Evolutionary conservation across 2,113 vertebrate genomes (phyloP), one percentile per base, ranked within the genome.

Genomic region (Forbesichthys papilliferus): DNA sequence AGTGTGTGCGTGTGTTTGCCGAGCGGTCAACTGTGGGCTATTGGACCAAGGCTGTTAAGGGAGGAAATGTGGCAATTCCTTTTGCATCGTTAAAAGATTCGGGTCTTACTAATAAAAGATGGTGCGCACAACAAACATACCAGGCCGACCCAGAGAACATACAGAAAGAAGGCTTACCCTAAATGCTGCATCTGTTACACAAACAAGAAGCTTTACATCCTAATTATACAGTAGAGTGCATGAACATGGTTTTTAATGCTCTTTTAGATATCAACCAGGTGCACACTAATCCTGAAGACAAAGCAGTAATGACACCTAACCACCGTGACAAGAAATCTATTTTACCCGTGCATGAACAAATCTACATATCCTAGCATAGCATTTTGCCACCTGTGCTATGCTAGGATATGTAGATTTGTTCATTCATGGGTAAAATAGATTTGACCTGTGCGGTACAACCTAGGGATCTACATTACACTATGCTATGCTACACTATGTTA

Each of bases 121-220:
- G 59, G 48, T 61, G 68, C 64, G 34, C 68, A 70, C 62, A 82
- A 90, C 88, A 88, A 89, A 83, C 84, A 66, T 90, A 91, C 90
- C 88, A 86, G 84, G 71, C 64, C 34, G 68, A 78, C 85, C 64
- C 90, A 90, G 88, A 69, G 88, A 69, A 66, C 49, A 77, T 61
- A 75, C 70, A 66, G 69, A 61, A 75, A 64, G 79, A 68, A 5
- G 66, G 79, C 70, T 6, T 20, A 51, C 20, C 48, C 64, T 81
- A 86, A 87, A 74, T 78, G 11, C 77, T 54, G 60, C 64, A 57
- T 81, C 80, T 73, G 74, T 42, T 27, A 54, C 63, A 66, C 71
- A 66, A 80, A 71, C 82, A 83, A 79, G 78, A 77, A 55, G 90
- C 82, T 88, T 87, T 84, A 77, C 71, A 27, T 48, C 74, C 85